Evolutionary conservation across 2,797 vertebrate species (phyloP), one percentile per base, ranked within the genome.

Genomic region (Phataginus tetradactyla): DNA sequence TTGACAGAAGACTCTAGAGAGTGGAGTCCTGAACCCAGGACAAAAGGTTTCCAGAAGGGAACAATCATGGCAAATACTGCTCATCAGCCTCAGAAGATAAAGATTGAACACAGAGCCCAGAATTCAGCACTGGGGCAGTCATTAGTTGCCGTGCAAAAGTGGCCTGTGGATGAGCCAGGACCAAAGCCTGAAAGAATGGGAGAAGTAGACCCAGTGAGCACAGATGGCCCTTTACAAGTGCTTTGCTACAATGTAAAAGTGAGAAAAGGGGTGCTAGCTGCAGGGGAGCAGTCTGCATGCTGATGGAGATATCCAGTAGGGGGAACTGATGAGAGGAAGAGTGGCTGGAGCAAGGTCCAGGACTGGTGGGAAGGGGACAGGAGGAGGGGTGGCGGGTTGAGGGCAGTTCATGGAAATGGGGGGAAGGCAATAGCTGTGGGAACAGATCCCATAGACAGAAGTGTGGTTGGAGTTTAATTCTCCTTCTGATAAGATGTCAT

Each of bases 1-100:
- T 45, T 2, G 17, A 27, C 18, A 63, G 21, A 78, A 51, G 34
- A n/a, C 23, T 11, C 3, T 9, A 23, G 4, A 39, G 11, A 39
- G 11, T 42, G 29, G 9, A 51, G 45, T 55, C 57, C 29, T 2
- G 5, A 27, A 37, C 49, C 37, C 45, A 23, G 25, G 10, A 57
- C 37, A 64, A 37, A 59, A 39, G 25, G 23, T 71, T 64, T 23
- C 85, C 77, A 37, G 79, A 39, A 55, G 45, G 66, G 27, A 42
- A 49, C 3, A 21, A 68, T 20, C 2, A 0, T 1, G 0, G 17
- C 69, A 10, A 9, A 20, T 5, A 9, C 34, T 34, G 29, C 53
- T 23, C n/a, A 68, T 3, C 18, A 34, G 63, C 42, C 42, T 4
- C 17, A 4, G 29, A 32, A 68, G 15, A 23, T 8, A 37, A 68